phyloP scores from a whole-genome alignment of 2,113 vertebrate genomes.

The Notarius quadriscutis region DNA sequence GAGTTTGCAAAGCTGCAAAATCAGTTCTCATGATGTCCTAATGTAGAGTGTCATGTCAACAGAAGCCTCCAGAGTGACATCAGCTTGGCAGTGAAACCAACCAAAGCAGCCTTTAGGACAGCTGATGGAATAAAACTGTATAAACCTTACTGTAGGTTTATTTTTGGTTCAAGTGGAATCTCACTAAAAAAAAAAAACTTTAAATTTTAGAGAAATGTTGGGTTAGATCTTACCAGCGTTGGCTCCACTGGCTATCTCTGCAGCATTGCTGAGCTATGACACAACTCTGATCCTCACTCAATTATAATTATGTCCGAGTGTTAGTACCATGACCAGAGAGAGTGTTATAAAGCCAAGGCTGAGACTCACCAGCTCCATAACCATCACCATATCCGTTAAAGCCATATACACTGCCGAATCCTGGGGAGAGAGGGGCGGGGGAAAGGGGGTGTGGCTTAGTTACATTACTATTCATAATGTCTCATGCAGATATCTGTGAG shows the following conservation, averaged over 20 bases:
- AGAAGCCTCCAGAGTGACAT: not conserved
- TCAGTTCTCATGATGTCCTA: not conserved
- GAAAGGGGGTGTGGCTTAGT: not conserved
- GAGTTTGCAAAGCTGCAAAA: not conserved
- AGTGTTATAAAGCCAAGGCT: not conserved
- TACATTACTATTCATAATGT: not conserved
- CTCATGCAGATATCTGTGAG: not conserved
- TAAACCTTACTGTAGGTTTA: not conserved
- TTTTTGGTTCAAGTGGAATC: not conserved
- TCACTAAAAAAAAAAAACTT: not conserved
- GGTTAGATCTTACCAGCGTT: constrained; percentile 65
- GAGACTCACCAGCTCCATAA: constrained; percentile 69
- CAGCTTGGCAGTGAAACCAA: not conserved
- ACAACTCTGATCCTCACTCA: constrained; percentile 60
- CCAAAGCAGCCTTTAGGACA: not conserved
- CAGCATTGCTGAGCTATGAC: constrained; percentile 66
- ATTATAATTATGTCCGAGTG: constrained; percentile 41
- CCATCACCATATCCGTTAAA: constrained; percentile 65
- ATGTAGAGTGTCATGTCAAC: not conserved
- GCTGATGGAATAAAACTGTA: not conserved
- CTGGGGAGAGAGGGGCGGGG: constrained; percentile 55
- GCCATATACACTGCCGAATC: constrained; percentile 60
- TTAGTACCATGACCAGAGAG: not conserved
- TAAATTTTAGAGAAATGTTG: not conserved
- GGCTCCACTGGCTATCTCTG: constrained; percentile 65